A percentile compares a stretch with the other conserved stretches of the same genome.
phyloP scores from a whole-genome alignment of 2,113 vertebrate species.

The Salvelinus alpinus region DNA sequence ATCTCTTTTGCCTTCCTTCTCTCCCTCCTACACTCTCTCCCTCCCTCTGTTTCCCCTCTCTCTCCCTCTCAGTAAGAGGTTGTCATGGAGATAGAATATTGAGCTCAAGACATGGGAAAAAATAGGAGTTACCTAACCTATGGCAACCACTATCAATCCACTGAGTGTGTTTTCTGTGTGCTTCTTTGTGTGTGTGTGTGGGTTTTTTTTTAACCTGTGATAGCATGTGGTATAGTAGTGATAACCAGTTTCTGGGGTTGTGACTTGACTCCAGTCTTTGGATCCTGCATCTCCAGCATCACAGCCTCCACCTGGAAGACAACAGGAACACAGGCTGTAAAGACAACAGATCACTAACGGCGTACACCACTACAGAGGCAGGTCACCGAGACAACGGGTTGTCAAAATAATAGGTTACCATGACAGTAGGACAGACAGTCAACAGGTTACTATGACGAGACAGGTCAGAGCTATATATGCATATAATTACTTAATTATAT shows the following conservation, averaged over 20 bases:
- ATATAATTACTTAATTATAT: no score
- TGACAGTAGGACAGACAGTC: not conserved
- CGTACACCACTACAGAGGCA: not conserved
- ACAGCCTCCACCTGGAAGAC: slow-evolving; percentile 81
- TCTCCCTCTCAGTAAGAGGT: slow-evolving; percentile 54
- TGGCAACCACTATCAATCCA: slow-evolving; percentile 37
- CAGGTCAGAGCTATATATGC: no score
- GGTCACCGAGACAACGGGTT: slow-evolving; percentile 35
- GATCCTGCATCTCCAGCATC: slow-evolving; percentile 94
- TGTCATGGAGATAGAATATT: slow-evolving; percentile 79
- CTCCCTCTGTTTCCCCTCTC: slow-evolving; percentile 41
- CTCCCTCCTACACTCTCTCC: slow-evolving; percentile 44
- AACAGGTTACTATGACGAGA: no score
- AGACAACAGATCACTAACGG: slow-evolving; percentile 2
- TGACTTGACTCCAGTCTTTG: slow-evolving; percentile 81
- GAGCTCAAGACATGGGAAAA: slow-evolving; percentile 58
- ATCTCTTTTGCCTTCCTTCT: not conserved
- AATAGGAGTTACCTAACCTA: slow-evolving; percentile 16
- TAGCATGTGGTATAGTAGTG: slow-evolving; percentile 86
- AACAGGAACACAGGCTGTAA: slow-evolving; percentile 25
- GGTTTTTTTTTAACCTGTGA: slow-evolving; percentile 78
- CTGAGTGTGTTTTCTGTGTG: slow-evolving; percentile 11
- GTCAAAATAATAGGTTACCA: not conserved
- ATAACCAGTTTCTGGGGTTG: slow-evolving; percentile 87
- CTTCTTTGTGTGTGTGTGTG: slow-evolving; percentile 28